Evolutionary conservation across 2,797 vertebrate genomes (phyloP).

Genomic region (Myotis vivesi): DNA sequence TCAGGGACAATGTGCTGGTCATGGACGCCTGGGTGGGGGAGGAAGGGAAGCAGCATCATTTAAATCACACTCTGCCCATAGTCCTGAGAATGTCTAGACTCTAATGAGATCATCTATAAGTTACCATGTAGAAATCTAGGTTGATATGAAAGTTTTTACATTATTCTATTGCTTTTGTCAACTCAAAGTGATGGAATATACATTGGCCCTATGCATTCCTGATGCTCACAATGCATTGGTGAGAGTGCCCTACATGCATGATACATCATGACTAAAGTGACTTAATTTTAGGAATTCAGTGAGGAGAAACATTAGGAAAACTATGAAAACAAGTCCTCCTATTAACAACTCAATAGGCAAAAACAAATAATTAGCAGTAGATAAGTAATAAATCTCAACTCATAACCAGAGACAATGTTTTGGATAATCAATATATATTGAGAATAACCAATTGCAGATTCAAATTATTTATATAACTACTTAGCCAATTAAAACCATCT

Average conservation of each 20-base stretch:
- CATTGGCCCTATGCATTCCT: not conserved
- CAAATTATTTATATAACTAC: not conserved
- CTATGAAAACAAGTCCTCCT: not conserved
- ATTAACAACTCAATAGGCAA: not conserved
- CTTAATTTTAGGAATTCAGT: no score
- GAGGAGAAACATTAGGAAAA: not conserved
- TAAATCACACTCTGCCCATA: fast-evolving
- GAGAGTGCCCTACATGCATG: fast-evolving
- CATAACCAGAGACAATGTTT: not conserved
- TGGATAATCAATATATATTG: not conserved
- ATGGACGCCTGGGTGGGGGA: fast-evolving
- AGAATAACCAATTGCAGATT: not conserved
- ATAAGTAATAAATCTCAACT: no score
- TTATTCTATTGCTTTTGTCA: not conserved
- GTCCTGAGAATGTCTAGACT: fast-evolving
- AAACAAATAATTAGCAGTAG: not conserved
- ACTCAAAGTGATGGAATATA: not conserved
- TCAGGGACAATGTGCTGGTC: fast-evolving
- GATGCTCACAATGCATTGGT: no score
- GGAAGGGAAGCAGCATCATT: fast-evolving
- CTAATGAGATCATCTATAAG: fast-evolving
- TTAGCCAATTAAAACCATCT: not conserved
- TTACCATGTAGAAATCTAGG: no score
- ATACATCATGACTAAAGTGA: fast-evolving
- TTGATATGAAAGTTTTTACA: not conserved